These are phyloP conservation scores for Ceratina japonica DNA, from an alignment of 1,140 invertebrate genomes.

Conservation along the genomic window DNA sequence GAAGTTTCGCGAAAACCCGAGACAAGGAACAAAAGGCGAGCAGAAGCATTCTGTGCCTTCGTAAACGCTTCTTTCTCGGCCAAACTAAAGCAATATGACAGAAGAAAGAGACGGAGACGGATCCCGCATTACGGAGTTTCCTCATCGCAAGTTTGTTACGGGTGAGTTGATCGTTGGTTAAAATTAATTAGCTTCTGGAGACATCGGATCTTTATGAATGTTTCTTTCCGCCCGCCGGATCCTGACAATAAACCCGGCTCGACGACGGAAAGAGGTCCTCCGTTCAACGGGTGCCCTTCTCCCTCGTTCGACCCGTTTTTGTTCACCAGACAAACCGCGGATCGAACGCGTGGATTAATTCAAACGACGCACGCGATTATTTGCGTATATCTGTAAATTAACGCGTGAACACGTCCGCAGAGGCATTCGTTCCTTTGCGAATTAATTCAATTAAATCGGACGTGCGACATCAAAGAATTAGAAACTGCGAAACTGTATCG, in stretches of 20 bases:
- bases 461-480: too few species aligned
- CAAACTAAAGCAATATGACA: constrained; percentile 32
- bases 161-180: constrained; percentile 41
- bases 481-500: too few species aligned
- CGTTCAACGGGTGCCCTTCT: too few species aligned
- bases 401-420: too few species aligned
- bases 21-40: constrained; percentile 11
- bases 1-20: constrained; percentile 20
- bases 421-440: too few species aligned
- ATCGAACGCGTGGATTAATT: neutral
- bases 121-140: constrained; percentile 37
- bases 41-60: neutral
- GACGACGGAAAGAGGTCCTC: neutral
- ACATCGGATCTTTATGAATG: constrained; percentile 35
- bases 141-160: constrained; percentile 41
- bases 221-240: neutral
- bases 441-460: too few species aligned
- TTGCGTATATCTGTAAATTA: too few species aligned
- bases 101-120: neutral
- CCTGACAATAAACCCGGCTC: neutral
- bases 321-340: too few species aligned
- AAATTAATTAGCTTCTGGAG: constrained; percentile 44
- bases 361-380: neutral
- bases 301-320: neutral
- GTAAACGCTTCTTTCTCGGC: constrained; percentile 15